These are phyloP conservation scores for Pachycephus smyrnensis DNA, from an alignment of 2,888 invertebrate genomes.

Conservation along the genomic window DNA sequence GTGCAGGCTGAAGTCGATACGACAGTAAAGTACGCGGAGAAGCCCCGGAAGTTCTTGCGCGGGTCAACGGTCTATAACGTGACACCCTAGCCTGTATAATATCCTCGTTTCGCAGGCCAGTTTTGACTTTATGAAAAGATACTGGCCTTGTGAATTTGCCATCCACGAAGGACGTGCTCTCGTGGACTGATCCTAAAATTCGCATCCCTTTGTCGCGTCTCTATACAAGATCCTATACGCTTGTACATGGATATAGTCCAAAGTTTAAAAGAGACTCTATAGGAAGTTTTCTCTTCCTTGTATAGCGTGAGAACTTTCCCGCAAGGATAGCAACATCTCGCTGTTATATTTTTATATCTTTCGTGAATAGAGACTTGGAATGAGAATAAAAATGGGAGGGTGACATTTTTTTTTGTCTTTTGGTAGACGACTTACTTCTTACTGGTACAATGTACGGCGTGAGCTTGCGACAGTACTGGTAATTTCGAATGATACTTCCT, in stretches of 20 bases:
- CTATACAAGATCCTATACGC: neutral
- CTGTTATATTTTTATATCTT: neutral
- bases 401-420: neutral
- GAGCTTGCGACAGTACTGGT: neutral
- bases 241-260: neutral
- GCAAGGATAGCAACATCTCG: neutral
- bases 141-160: neutral
- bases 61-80: conserved; percentile 24
- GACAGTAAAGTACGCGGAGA: conserved; percentile 11
- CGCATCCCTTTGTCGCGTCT: neutral
- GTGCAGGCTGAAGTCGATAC: neutral
- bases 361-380: neutral
- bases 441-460: neutral
- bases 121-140: neutral
- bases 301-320: neutral
- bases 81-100: neutral
- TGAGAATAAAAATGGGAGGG: neutral
- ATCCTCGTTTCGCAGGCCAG: neutral
- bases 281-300: neutral
- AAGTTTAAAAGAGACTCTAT: neutral
- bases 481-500: neutral
- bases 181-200: neutral
- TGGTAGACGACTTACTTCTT: neutral
- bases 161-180: neutral
- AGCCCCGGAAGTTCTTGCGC: conserved; percentile 20